Percentiles rank a stretch among this genome's conserved stretches.
Evolutionary conservation across 2,888 invertebrate genomes (phyloP).

Genomic region (Xestia ashworthii): DNA sequence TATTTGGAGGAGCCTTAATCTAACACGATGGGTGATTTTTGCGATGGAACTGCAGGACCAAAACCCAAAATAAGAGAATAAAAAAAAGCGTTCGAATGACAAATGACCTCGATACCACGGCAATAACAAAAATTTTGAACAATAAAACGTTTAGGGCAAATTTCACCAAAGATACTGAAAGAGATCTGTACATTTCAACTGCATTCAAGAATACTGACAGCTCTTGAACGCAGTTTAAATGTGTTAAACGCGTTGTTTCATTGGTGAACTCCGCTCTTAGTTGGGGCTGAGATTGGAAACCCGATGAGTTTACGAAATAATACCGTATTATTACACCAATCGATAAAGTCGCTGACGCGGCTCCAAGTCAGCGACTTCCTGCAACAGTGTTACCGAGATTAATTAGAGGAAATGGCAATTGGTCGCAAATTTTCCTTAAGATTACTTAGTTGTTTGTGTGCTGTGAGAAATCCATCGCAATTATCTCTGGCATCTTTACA

Average conservation of each 20-base stretch:
- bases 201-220: neutral
- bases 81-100: constrained; percentile 11
- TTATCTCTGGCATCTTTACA: neutral
- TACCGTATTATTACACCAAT: constrained; percentile 31
- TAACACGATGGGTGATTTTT: neutral
- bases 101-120: neutral
- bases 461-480: neutral
- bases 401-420: constrained; percentile 19
- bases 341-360: constrained; percentile 35
- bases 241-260: neutral
- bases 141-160: neutral
- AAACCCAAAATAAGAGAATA: constrained; percentile 3
- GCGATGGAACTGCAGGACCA: constrained; percentile 16
- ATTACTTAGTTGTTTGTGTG: neutral
- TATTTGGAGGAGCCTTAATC: neutral
- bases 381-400: constrained; percentile 39
- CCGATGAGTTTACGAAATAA: constrained; percentile 16
- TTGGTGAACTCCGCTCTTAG: neutral
- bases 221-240: neutral
- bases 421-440: neutral
- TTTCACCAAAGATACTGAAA: neutral
- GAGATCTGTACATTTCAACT: neutral
- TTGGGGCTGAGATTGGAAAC: constrained; percentile 1
- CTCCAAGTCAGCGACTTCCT: constrained; percentile 39
- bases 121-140: neutral